Evolutionary conservation across 2,797 vertebrate genomes (phyloP), one percentile per base, ranked within the genome.

Genomic region (Alectoris magna): DNA sequence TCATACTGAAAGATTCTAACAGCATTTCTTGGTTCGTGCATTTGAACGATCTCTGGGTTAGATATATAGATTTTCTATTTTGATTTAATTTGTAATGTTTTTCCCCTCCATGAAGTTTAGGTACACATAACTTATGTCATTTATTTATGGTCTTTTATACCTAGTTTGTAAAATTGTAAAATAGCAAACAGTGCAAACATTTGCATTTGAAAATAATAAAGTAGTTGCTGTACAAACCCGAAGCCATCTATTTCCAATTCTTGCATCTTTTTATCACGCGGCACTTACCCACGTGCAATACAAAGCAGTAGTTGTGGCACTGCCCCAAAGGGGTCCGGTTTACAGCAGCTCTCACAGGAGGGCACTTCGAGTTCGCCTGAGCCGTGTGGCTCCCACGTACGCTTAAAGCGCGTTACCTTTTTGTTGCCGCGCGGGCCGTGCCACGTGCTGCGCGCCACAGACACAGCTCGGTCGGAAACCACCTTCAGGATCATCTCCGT

Each of bases 111-210:
- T 98, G 98, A 98, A 98, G 97, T 98, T 98, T 99, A 99, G 99
- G 98, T 99, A 99, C 98, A 98, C 98, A 98, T 99, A 99, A 99
- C 98, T 99, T 99, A 99, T 99, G 98, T 98, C 98, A 98, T 99
- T 99, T 99, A 99, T 99, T 99, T 99, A 99, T 99, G 99, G 98
- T 98, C 98, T 99, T 99, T 99, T 99, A 99, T 99, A 99, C 98
- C 98, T 99, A 99, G 99, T 99, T 99, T 99, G 98, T 99, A 99
- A 98, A 98, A 98, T 98, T 99, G 99, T 99, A 99, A 99, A 99
- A 99, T 99, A 98, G 98, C 97, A 98, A 99, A 98, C 98, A 97
- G 98, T 98, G 98, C 98, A 98, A 97, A 98, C 94, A 98, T 98
- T 98, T 98, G 99, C 98, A 98, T 99, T 98, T 98, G 97, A 97